Evolutionary conservation across 2,113 vertebrate species (phyloP), one percentile per base, ranked within the genome.

Genomic region (Coracopsis vasa): DNA sequence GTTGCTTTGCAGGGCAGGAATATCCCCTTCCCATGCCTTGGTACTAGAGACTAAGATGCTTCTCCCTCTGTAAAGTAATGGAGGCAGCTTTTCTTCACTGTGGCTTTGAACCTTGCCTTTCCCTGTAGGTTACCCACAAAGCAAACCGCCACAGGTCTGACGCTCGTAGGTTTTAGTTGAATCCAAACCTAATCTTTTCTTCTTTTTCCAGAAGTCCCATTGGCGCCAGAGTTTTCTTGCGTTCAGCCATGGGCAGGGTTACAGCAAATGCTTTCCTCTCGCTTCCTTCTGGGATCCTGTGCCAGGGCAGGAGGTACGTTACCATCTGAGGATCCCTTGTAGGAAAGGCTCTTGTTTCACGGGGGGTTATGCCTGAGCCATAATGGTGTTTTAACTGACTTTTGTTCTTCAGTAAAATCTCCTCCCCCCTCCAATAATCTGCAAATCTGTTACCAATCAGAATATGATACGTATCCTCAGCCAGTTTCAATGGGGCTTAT

Each of bases 381-480:
- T 89, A 72, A 91, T 72, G 44, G 28, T 65, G 82, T 87, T 96
- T 91, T 80, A 90, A 94, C 64, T 24, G 29, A 67, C 58, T 92
- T 83, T 78, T 90, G 60, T 8, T 21, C 90, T 95, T 95, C 51
- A 88, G 86, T 71, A 64, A 88, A 53, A 87, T 93, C 58, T 92
- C n/a, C 21, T 47, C 11, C 77, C 37, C 33, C 29, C 19, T 78
- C 37, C 53, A 91, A 94, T 94, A 92, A 92, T 80, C 77, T 87
- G 51, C 35, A 91, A 94, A 91, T 95, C 95, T 96, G 96, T 96
- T 96, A 94, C 94, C 86, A 95, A 92, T 96, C 94, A 96, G 88
- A 96, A 94, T 75, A 94, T 92, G 96, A 97, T 94, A 95, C 33
- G 50, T 94, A 87, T 89, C 73, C 80, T 94, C 78, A 91, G 86